phyloP scores from a whole-genome alignment of 1,140 invertebrate genomes.

The Linepithema humile region DNA sequence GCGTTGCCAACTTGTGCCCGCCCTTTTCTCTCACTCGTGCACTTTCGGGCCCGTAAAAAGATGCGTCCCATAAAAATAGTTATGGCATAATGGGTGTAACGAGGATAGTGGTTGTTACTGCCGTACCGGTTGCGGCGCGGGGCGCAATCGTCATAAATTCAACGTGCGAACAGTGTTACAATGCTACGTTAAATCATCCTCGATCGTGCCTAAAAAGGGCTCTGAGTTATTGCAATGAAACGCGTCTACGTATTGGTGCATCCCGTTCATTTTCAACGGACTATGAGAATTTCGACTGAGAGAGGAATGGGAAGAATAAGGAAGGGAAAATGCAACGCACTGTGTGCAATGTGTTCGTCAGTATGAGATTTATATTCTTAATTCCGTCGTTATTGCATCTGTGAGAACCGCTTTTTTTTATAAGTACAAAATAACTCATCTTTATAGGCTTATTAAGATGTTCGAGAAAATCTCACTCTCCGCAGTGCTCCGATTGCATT shows the following conservation, averaged over 20 bases:
- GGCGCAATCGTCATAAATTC: slow-evolving; percentile 74
- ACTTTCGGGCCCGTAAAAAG: slow-evolving; percentile 49
- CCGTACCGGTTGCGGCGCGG: slow-evolving; percentile 64
- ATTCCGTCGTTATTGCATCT: neutral
- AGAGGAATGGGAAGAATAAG: neutral
- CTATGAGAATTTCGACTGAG: slow-evolving; percentile 29
- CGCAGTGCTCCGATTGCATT: neutral
- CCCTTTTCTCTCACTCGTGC: slow-evolving; percentile 38
- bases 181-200: slow-evolving; percentile 78
- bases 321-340: neutral
- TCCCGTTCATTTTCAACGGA: slow-evolving; percentile 45
- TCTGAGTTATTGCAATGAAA: slow-evolving; percentile 72
- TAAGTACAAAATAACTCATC: neutral
- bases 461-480: neutral
- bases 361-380: slow-evolving; percentile 9
- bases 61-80: slow-evolving; percentile 72
- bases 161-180: slow-evolving; percentile 75
- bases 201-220: slow-evolving; percentile 71
- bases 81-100: slow-evolving; percentile 73
- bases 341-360: neutral
- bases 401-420: neutral
- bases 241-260: slow-evolving; percentile 11
- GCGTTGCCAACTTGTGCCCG: neutral
- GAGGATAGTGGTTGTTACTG: slow-evolving; percentile 67
- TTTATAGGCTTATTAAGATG: neutral